Conservation (phyloP, 2,888 invertebrate species). For the Gortyna flavago region DNA sequence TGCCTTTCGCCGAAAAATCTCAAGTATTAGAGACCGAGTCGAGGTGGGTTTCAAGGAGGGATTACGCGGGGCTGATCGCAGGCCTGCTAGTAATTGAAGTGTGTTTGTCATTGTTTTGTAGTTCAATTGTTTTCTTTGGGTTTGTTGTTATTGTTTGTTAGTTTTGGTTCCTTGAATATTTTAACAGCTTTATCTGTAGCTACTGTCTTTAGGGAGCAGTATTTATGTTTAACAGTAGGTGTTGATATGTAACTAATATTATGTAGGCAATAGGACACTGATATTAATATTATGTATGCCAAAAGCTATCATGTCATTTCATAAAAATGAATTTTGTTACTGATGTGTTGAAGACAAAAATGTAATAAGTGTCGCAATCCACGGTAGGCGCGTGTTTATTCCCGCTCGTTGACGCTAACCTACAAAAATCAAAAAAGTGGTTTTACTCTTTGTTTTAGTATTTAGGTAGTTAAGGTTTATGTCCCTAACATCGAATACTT, state of each 20-base stretch:
- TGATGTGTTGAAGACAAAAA: slow-evolving; percentile 47
- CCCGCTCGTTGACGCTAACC: slow-evolving; percentile 38
- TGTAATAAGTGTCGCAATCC: slow-evolving; percentile 37
- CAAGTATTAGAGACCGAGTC: slow-evolving; percentile 60
- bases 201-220: background rate
- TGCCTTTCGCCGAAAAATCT: slow-evolving; percentile 63
- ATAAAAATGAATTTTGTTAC: slow-evolving; percentile 39
- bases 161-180: background rate
- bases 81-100: slow-evolving; percentile 54
- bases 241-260: background rate
- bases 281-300: background rate
- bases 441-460: slow-evolving; percentile 41
- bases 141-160: slow-evolving; percentile 24
- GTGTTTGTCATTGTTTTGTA: slow-evolving; percentile 58
- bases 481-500: slow-evolving; percentile 22
- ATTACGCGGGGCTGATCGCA: slow-evolving; percentile 52
- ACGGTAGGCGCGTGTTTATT: slow-evolving; percentile 42
- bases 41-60: slow-evolving; percentile 49
- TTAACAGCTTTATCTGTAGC: background rate
- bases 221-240: background rate
- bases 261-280: background rate
- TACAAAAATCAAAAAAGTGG: slow-evolving; percentile 43
- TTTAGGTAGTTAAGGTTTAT: slow-evolving; percentile 41
- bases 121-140: slow-evolving; percentile 46
- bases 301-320: background rate